Evolutionary conservation across 2,113 vertebrate genomes (phyloP).

Genomic region (Pedionomus torquatus): DNA sequence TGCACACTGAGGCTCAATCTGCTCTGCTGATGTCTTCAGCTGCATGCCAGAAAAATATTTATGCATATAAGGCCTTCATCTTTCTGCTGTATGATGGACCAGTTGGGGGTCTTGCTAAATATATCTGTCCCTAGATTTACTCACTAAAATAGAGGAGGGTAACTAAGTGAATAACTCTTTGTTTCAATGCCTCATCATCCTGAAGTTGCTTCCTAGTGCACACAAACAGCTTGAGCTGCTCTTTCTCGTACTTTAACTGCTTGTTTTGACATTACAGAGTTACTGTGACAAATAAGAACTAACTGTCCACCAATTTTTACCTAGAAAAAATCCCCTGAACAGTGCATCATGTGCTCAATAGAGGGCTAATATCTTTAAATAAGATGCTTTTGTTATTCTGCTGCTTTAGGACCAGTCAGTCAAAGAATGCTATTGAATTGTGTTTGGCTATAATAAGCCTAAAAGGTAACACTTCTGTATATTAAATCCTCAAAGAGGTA

Average conservation of each 20-base stretch:
- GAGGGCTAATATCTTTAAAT: not conserved
- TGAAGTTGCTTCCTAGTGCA: not conserved
- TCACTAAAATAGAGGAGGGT: not conserved
- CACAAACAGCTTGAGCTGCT: not conserved
- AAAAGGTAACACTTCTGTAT: conserved; percentile 18
- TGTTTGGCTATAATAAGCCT: conserved; percentile 15
- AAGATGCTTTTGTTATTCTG: conserved; percentile 26
- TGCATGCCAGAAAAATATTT: not conserved
- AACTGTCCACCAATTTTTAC: not conserved
- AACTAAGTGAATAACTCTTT: not conserved
- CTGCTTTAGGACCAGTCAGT: conserved; percentile 6
- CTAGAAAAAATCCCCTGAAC: not conserved
- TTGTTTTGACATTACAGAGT: not conserved
- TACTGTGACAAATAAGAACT: not conserved
- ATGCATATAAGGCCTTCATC: not conserved
- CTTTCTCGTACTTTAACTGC: not conserved
- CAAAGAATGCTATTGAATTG: not conserved
- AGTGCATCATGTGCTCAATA: not conserved
- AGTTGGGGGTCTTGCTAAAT: not conserved
- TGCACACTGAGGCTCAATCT: not conserved
- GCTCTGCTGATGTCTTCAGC: not conserved
- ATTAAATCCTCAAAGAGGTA: too few relatives aligned
- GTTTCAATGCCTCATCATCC: not conserved
- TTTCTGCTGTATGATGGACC: not conserved
- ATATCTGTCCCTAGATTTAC: not conserved